Evolutionary conservation across 2,113 vertebrate species (phyloP), one percentile per base, ranked within the genome.

Genomic region (Polypterus senegalus): DNA sequence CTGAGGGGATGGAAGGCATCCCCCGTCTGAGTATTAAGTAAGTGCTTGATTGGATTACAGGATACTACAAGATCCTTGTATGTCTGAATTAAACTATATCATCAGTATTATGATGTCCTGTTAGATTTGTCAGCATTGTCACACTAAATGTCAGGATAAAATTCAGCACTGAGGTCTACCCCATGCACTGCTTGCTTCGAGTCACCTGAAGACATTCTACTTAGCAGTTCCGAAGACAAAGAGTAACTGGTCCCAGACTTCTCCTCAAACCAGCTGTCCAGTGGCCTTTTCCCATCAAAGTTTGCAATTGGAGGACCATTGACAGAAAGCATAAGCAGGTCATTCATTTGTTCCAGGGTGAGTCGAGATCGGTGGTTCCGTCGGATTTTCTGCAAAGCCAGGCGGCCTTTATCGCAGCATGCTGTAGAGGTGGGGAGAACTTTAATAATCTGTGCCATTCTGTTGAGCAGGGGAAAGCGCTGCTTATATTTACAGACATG

Each of bases 181-280:
- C 74, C 80, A 74, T 91, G 89, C 69, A 94, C 71, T 70, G 83
- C 71, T 0, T 88, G 84, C 71, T 92, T 97, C 73, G 91, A 91
- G 7, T 97, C 91, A 27, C 87, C 60, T 1, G 74, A 79, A 0
- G 92, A 87, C 89, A 90, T 91, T 72, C 89, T 84, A 79, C 78
- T 92, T 71, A 93, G 63, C 76, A 92, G 85, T 68, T 95, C 92
- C 0, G 89, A 75, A 0, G 93, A 91, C 57, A 92, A 77, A 0
- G 92, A 74, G 0, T 88, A 92, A 61, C 89, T 89, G 68, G 88
- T 92, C 64, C 92, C 92, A 0, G 93, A 98, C 75, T 95, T 97
- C 79, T 98, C 94, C 74, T 98, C 93, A 1, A 98, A 98, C 94
- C 94, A 98, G 75, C 92, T 92, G 76, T 98, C 94, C 66, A 98